Conservation (phyloP, 1,140 invertebrate genomes). For the Saccostrea cuccullata region DNA sequence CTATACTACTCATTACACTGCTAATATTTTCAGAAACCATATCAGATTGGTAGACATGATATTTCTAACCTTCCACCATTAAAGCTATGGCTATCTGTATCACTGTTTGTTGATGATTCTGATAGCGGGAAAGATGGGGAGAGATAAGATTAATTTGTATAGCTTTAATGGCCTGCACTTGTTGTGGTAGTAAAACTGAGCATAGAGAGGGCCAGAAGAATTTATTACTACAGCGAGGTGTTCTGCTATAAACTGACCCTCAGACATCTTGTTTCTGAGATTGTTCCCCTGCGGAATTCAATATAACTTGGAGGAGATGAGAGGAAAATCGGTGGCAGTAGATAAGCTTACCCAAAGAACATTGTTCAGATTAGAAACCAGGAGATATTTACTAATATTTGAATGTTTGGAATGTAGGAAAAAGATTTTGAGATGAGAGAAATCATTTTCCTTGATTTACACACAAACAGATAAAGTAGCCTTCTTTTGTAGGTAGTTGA, state of each 20-base stretch:
- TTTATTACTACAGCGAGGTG: background rate
- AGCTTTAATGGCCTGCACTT: background rate
- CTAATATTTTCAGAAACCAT: no score
- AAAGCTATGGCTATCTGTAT: background rate
- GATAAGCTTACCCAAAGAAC: background rate
- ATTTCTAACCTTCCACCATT: background rate
- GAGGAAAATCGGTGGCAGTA: background rate
- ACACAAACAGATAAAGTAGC: background rate
- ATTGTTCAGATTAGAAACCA: background rate
- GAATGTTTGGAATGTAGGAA: background rate
- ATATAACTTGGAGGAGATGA: background rate
- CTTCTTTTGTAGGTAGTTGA: background rate
- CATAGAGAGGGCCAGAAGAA: background rate
- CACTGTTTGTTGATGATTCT: background rate
- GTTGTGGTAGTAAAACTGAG: background rate
- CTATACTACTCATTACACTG: no score
- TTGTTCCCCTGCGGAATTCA: background rate
- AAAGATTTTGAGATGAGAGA: background rate
- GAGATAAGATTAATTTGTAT: conserved; percentile 24
- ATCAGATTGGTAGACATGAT: background rate
- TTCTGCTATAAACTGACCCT: background rate
- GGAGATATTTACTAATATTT: background rate
- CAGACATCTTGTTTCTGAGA: background rate
- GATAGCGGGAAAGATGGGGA: background rate
- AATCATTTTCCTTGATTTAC: background rate